Base-by-base conservation (phyloP, 2,888 invertebrate species). In the Rhingia rostrata region DNA sequence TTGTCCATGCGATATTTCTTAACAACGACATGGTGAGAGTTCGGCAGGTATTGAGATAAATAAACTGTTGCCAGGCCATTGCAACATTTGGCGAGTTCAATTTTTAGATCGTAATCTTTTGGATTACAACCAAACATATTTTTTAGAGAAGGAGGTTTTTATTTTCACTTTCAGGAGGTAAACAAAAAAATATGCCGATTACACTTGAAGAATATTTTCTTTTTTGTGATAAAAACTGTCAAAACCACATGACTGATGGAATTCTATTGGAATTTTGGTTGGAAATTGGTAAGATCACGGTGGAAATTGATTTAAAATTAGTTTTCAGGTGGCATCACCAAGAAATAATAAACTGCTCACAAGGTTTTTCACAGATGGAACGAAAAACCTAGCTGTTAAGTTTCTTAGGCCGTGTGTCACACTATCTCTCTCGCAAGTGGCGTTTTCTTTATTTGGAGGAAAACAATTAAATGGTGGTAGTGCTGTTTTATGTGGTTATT, bases 1-100 rank as follows among this genome's bases (percentile, higher is more conserved):
- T 94, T 94, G 88, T 96, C 96, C 90, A 96, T 93, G 88, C 95
- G 94, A 90, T 95, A 95, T 88, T 95, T 94, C 89, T 96, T 96
- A 39, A 96, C 92, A 4, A 95, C 95, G 70, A 96, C 94, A 92
- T 94, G 93, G 86, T 94, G 93, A 74, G 94, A 93, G 64, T 93
- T 94, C 6, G 94, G 93, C 84, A 93, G 92, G 90, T 95, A 94
- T 86, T 94, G 93, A 4, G 95, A 95, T 60, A 96, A 93, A 89
- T 95, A 94, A 30, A 96, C 95, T 3, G 94, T 93, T 7, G 95
- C 95, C 84, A 93, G 93, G 60, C 94, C 94, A 87, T 95, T 94
- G 89, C 94, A 95, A 88, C 95, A 95, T 88, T 94, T 93, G 0
- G 95, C 94, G 88, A 95, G 91, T 88, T 94, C 93, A 60, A 95